phyloP scores from a whole-genome alignment of 2,113 vertebrate species.

The Periophthalmus modestus region DNA sequence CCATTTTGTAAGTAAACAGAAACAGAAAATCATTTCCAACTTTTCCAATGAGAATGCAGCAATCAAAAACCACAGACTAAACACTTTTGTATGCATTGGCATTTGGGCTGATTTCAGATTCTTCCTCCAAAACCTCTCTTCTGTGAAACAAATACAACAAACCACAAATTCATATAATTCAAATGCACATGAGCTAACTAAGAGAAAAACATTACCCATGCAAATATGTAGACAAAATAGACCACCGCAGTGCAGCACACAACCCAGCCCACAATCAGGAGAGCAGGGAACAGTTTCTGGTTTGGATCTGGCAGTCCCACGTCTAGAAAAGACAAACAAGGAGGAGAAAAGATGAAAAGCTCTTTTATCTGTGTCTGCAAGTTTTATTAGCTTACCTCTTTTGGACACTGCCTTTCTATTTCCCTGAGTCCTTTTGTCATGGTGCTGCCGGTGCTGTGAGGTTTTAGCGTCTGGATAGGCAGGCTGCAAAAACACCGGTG shows the following conservation, averaged over 20 bases:
- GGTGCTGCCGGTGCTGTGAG: conserved; percentile 29
- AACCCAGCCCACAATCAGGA: conserved; percentile 59
- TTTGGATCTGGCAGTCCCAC: conserved; percentile 23
- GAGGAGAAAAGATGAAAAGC: conserved; percentile 10
- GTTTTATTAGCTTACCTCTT: conserved; percentile 43
- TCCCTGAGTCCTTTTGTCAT: conserved; percentile 28
- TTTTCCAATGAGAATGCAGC: neutral
- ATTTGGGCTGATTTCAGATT: conserved; percentile 30
- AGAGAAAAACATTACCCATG: conserved; percentile 20
- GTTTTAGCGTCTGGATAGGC: conserved; percentile 33
- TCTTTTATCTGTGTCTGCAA: neutral
- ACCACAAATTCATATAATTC: neutral
- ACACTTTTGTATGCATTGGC: neutral
- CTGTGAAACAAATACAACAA: conserved; percentile 41
- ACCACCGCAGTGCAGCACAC: conserved; percentile 41
- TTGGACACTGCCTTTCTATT: conserved; percentile 25
- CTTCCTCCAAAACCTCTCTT: conserved; percentile 24
- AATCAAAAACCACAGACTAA: neutral
- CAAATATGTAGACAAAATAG: conserved; percentile 54
- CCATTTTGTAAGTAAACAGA: neutral
- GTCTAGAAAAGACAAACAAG: conserved; percentile 35
- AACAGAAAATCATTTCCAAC: neutral
- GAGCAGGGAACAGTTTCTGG: conserved; percentile 35
- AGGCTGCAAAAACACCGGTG: conserved; percentile 33
- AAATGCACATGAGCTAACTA: neutral